Evolutionary conservation across 92 coral and sea anemone genomes (phyloP).

Genomic region (Desmophyllum pertusum): DNA sequence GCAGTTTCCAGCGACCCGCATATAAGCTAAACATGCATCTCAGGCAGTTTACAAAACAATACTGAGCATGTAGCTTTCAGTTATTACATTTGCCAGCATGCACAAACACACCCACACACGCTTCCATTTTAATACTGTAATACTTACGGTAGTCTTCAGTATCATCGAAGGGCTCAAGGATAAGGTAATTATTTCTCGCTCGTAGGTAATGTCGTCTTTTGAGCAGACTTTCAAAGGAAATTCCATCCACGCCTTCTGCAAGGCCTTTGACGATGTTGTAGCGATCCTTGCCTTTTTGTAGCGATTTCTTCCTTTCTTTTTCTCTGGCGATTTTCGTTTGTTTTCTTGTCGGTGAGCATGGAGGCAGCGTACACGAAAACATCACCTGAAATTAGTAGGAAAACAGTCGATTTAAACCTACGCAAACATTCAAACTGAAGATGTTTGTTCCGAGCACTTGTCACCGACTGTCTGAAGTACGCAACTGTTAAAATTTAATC

Average conservation of each 20-base stretch:
- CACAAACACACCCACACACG: background rate
- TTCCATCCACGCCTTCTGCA: conserved; percentile 90
- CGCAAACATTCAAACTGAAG: conserved; percentile 13
- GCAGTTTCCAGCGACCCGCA: too few species aligned
- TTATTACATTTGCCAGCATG: background rate
- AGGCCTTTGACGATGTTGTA: conserved; percentile 93
- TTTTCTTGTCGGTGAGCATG: conserved; percentile 74
- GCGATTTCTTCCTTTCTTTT: conserved; percentile 74
- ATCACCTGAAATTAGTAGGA: conserved; percentile 68
- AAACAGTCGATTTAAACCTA: conserved; percentile 4
- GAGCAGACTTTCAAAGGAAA: conserved; percentile 90
- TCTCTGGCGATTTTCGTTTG: conserved; percentile 68
- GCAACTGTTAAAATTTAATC: conserved; percentile 38
- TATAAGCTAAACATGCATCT: too few species aligned
- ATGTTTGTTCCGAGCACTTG: conserved; percentile 9
- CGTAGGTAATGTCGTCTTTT: conserved; percentile 87
- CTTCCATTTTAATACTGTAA: too few species aligned
- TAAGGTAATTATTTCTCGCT: conserved; percentile 79
- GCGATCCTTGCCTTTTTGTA: conserved; percentile 83
- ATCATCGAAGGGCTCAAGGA: conserved; percentile 90
- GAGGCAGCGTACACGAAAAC: conserved; percentile 90
- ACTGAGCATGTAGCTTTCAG: background rate
- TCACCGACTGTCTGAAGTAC: conserved; percentile 3
- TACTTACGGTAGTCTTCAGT: conserved; percentile 94
- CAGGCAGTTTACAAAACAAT: background rate